Percentiles rank a stretch among this genome's conserved stretches.
phyloP scores from a whole-genome alignment of 2,888 invertebrate species.

The Myopa testacea region DNA sequence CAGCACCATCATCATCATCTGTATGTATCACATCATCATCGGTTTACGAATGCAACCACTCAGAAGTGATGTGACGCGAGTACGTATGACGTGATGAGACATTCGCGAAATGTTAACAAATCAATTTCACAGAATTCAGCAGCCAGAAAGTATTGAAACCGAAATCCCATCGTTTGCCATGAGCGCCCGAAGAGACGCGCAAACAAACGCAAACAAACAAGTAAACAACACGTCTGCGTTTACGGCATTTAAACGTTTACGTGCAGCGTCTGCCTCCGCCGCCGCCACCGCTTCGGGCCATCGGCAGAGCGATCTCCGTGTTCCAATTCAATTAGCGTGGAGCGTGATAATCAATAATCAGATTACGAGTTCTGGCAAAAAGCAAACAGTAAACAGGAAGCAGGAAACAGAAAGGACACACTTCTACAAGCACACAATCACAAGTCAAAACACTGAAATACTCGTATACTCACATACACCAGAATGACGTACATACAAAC shows the following conservation, averaged over 20 bases:
- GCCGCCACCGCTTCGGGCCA: background rate
- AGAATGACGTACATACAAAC: background rate
- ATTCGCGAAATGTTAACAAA: background rate
- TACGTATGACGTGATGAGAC: background rate
- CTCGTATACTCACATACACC: background rate
- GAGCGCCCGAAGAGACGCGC: background rate
- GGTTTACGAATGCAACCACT: too few species aligned
- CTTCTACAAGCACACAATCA: too few species aligned
- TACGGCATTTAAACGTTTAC: background rate
- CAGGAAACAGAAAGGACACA: background rate
- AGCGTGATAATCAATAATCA: slow-evolving; percentile 50
- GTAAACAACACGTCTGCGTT: too few species aligned
- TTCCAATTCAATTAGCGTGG: slow-evolving; percentile 49
- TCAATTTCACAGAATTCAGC: background rate
- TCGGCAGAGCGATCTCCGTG: background rate
- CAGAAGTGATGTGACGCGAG: too few species aligned
- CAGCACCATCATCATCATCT: too few species aligned
- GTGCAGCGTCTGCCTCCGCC: background rate
- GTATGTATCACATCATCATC: too few species aligned
- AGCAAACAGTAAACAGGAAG: background rate
- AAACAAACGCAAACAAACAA: too few species aligned
- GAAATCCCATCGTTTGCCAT: background rate
- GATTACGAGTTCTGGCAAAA: slow-evolving; percentile 46
- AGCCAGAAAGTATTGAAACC: background rate
- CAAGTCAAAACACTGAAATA: background rate